Evolutionary conservation across 2,113 vertebrate species (phyloP).

Genomic region (Accipiter virgatus): DNA sequence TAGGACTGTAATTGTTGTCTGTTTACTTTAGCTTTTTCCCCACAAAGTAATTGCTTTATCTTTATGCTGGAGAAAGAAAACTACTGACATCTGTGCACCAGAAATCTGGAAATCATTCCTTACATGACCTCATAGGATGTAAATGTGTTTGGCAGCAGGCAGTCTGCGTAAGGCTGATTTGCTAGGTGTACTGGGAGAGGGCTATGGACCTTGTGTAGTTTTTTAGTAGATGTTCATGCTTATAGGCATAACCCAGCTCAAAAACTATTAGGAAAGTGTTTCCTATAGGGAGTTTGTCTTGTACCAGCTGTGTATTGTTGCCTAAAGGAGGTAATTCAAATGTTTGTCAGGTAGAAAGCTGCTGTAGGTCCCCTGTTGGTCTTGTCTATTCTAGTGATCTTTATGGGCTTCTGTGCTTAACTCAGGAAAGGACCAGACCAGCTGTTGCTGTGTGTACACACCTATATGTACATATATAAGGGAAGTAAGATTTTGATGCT

Average conservation of each 20-base stretch:
- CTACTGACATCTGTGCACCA: slow-evolving; percentile 12
- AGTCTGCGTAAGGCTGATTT: not conserved
- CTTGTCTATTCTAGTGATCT: not conserved
- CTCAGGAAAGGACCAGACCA: rapidly evolving
- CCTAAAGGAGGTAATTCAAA: not conserved
- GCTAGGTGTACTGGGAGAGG: not conserved
- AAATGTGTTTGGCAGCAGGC: not conserved
- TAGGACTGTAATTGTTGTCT: not conserved
- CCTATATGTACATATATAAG: not conserved
- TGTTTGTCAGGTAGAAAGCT: not conserved
- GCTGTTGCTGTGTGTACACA: not conserved
- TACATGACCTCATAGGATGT: slow-evolving; percentile 15
- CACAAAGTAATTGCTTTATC: not conserved
- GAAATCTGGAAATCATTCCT: slow-evolving; percentile 32
- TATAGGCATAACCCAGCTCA: not conserved
- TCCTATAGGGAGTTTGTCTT: not conserved
- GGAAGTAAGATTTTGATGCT: not conserved
- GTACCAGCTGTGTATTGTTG: not conserved
- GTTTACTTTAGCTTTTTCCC: not conserved
- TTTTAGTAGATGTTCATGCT: not conserved
- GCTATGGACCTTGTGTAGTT: not conserved
- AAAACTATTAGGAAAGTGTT: not conserved
- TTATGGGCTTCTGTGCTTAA: not conserved
- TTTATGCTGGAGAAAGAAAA: not conserved
- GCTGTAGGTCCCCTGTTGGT: not conserved